Evolutionary conservation across 2,888 invertebrate species (phyloP), one percentile per base, ranked within the genome.

Genomic region (Nebria brevicollis): DNA sequence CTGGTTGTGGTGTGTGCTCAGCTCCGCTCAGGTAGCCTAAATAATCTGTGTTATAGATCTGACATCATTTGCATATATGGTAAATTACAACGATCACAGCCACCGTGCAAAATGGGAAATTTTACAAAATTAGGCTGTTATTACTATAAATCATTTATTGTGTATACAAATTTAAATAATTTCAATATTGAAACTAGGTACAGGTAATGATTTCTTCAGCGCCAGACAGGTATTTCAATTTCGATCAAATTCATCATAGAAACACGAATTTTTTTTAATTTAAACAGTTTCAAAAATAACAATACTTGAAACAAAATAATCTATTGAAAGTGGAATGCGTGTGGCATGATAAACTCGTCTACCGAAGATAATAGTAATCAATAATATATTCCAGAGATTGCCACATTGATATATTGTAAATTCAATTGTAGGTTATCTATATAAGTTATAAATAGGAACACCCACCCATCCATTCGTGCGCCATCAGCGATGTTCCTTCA

Each of bases 11-110:
- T 34, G 34, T 34, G 34, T 34, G 34, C 34, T 34, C 34, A 34
- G 34, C 34, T 20, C 20, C 20, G 20, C 43, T 54, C 77, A 77
- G 77, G 77, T 77, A 77, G 77, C 77, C 72, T 77, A 77, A 54
- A 77, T 77, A 77, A 77, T 72, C 77, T 77, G 20, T 72, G 77
- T 65, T 77, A 77, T 77, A 72, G 77, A 77, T 77, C 77, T 72
- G 77, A 43, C 15, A 34, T 77, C 54, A 77, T 77, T 77, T 77
- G 72, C 77, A 77, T 77, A 77, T 77, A 54, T 54, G 54, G 54
- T 54, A 54, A 54, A 54, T 54, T 54, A 13, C 54, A 54, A 13
- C 13, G 7, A 54, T 11, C 54, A 54, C 2, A 54, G 54, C 54
- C 54, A 54, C 54, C 54, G 54, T 54, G 54, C 54, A 54, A 54